These are phyloP conservation scores for Drosophila repleta DNA, from an alignment of 1,140 invertebrate genomes.

Conservation along the genomic window DNA sequence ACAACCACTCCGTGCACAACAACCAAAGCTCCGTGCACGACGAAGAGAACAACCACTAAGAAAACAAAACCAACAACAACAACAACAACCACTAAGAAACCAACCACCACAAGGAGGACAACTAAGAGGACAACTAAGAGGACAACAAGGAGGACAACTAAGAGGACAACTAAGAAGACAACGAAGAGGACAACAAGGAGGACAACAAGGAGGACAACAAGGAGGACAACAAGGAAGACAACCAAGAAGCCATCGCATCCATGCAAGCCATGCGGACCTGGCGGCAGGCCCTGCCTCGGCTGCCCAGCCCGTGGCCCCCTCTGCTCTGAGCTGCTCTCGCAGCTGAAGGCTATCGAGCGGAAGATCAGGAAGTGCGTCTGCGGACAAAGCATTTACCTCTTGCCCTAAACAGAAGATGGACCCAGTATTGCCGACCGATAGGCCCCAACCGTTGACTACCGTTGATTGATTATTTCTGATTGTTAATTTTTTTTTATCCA, in stretches of 20 bases:
- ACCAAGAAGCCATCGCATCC: not conserved
- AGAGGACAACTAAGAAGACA: not conserved
- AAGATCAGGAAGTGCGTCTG: conserved; percentile 3
- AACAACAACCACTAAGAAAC: not conserved
- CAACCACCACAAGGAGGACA: not conserved
- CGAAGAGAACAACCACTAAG: not conserved
- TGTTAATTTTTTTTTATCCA: too few relatives aligned
- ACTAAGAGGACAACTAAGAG: not conserved
- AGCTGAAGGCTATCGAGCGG: not conserved
- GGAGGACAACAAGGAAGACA: not conserved
- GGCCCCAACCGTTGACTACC: not conserved
- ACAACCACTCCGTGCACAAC: too few relatives aligned
- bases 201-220: not conserved
- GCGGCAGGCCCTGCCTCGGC: conserved; percentile 23
- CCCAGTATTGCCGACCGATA: not conserved
- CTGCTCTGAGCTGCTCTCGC: not conserved
- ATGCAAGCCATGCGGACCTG: conserved; percentile 36
- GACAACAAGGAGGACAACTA: not conserved
- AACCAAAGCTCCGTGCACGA: too few relatives aligned
- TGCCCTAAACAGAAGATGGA: not conserved
- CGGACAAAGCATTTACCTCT: not conserved
- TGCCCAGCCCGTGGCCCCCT: not conserved
- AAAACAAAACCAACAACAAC: not conserved
- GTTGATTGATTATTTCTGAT: not conserved
- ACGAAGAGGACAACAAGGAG: not conserved